Evolutionary conservation across 2,888 invertebrate genomes (phyloP).

Genomic region (Sarcophaga variegata): DNA sequence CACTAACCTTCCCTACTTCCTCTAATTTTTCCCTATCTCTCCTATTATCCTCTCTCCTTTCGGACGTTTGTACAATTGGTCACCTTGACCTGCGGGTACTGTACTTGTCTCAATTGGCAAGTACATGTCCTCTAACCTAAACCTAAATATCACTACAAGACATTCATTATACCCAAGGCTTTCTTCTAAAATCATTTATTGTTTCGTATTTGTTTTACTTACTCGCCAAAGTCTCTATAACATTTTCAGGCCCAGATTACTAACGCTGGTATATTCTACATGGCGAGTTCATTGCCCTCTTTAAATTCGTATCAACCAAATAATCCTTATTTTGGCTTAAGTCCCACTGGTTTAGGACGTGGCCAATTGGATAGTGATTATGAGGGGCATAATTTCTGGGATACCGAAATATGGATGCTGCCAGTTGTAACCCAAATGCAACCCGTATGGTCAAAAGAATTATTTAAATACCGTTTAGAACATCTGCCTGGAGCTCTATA

Average conservation of each 20-base stretch:
- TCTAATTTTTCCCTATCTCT: too few species aligned
- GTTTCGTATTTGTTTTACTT: too few species aligned
- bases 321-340: constrained; percentile 83
- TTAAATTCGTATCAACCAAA: constrained; percentile 82
- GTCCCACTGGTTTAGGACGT: constrained; percentile 84
- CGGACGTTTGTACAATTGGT: too few species aligned
- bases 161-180: too few species aligned
- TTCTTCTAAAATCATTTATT: too few species aligned
- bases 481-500: constrained; percentile 83
- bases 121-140: too few species aligned
- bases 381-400: constrained; percentile 86
- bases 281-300: constrained; percentile 84
- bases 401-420: constrained; percentile 86
- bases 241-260: constrained; percentile 77
- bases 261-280: constrained; percentile 84
- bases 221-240: too few species aligned
- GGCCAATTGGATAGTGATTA: constrained; percentile 79
- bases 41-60: too few species aligned
- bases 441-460: constrained; percentile 82
- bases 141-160: too few species aligned
- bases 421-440: constrained; percentile 83
- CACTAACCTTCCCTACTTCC: too few species aligned
- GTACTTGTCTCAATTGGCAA: too few species aligned
- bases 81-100: too few species aligned
- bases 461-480: constrained; percentile 83